Evolutionary conservation across 1,140 invertebrate genomes (phyloP).

Genomic region (Adelges cooleyi): DNA sequence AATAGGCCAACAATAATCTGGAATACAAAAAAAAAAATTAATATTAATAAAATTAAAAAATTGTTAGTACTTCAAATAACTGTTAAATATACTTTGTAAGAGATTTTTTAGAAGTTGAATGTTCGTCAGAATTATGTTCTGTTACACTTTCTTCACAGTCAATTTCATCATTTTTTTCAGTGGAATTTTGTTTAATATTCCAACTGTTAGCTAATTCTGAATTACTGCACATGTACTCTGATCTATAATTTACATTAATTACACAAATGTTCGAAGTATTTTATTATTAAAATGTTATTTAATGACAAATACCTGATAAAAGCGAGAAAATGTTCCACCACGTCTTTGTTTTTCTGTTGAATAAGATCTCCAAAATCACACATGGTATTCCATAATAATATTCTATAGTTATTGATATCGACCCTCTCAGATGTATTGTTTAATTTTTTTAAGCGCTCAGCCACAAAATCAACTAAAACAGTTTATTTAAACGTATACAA

Average conservation of each 20-base stretch:
- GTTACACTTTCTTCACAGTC: constrained; percentile 4
- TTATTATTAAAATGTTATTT: no score
- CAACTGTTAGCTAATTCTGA: constrained; percentile 19
- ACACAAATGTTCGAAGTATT: no score
- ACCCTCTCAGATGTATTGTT: constrained; percentile 42
- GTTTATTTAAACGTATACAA: no score
- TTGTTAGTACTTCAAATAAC: no score
- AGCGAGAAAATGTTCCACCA: constrained; percentile 62
- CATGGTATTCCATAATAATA: constrained; percentile 70
- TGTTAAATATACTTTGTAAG: constrained; percentile 16
- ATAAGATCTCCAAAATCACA: constrained; percentile 55
- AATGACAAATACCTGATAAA: constrained; percentile 42
- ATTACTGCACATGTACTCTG: constrained; percentile 17
- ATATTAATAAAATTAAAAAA: not conserved
- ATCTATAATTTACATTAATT: not conserved
- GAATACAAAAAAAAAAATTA: constrained; percentile 29
- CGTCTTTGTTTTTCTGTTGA: constrained; percentile 64
- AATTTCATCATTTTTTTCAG: not conserved
- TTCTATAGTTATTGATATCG: constrained; percentile 62
- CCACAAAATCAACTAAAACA: constrained; percentile 2
- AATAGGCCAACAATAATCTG: constrained; percentile 56
- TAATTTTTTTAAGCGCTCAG: not conserved
- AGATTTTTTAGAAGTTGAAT: constrained; percentile 1
- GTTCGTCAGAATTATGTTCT: constrained; percentile 3
- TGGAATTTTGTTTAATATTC: constrained; percentile 17